phyloP scores from a whole-genome alignment of 1,140 invertebrate species.

The Sycophila sp. region DNA sequence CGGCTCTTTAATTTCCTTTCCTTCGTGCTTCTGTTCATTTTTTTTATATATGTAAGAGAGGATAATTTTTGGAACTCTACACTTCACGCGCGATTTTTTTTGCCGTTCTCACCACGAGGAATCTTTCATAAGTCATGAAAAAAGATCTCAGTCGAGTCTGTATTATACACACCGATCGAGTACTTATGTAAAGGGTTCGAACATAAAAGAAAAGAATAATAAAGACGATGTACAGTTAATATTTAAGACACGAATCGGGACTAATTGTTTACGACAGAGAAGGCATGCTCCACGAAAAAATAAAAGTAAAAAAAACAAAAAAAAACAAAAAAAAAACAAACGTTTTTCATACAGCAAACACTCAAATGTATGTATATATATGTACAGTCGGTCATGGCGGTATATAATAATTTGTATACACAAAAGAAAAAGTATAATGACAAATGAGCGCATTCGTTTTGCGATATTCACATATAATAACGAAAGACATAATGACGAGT shows the following conservation, averaged over 20 bases:
- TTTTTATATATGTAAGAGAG: too few species aligned
- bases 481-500: too few species aligned
- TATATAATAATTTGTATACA: slow-evolving; percentile 37
- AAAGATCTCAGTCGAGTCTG: too few species aligned
- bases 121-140: too few species aligned
- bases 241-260: slow-evolving; percentile 40
- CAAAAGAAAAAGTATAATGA: too few species aligned
- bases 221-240: too few species aligned
- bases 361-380: slow-evolving; percentile 22
- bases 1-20: slow-evolving; percentile 28
- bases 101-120: too few species aligned
- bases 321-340: too few species aligned
- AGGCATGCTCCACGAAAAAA: slow-evolving; percentile 34
- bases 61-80: too few species aligned
- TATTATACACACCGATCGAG: too few species aligned
- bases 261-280: slow-evolving; percentile 24
- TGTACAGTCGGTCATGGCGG: slow-evolving; percentile 34
- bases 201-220: background rate
- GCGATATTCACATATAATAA: slow-evolving; percentile 24
- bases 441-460: slow-evolving; percentile 36
- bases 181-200: background rate
- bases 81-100: too few species aligned
- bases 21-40: background rate
- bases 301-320: too few species aligned
- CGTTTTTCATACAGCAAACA: slow-evolving; percentile 36